Base-by-base conservation (phyloP, 2,797 vertebrate species). In the Ctenochaetus hawaiiensis region DNA sequence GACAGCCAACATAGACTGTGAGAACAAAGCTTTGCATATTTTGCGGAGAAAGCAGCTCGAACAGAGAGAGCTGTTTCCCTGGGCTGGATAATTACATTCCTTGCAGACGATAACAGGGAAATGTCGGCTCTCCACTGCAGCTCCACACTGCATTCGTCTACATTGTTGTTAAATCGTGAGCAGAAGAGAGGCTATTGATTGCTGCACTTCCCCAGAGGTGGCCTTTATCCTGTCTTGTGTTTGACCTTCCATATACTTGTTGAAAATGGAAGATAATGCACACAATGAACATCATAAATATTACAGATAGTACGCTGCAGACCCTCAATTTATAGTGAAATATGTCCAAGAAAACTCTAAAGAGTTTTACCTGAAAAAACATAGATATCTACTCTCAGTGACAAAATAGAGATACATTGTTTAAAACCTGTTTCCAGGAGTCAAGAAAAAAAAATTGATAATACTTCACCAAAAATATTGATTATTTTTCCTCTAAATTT, bases 31-130 rank as follows among this genome's bases (percentile, higher is more conserved):
- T 76, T 62, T 79, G 76, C 49, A 77, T 77, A 73, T 86, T 90
- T 82, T 68, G 67, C 76, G 52, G 66, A 86, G 82, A 90, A 68
- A 82, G 57, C 67, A 30, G 26, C 81, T 87, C 61, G 66, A 26
- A 54, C 71, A 81, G 82, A 85, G 77, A 87, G 79, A 82, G 67
- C 78, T 62, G 37, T 78, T 90, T 89, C 69, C 66, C 85, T 48
- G 54, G 41, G 34, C 75, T 74, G 72, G 78, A 90, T 94, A 94
- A 94, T 95, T 92, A 88, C 94, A 94, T 95, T 95, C 95, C 91
- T 87, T 51, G 59, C 84, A 65, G 86, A 77, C 75, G 94, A 95
- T 95, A 95, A 94, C 89, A 9, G 70, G 89, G 90, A 93, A 93
- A 95, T 94, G 91, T 88, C 67, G 77, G 83, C 88, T 87, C 87